phyloP scores from a whole-genome alignment of 2,797 vertebrate species.

The Heteromormyrus szaboi region DNA sequence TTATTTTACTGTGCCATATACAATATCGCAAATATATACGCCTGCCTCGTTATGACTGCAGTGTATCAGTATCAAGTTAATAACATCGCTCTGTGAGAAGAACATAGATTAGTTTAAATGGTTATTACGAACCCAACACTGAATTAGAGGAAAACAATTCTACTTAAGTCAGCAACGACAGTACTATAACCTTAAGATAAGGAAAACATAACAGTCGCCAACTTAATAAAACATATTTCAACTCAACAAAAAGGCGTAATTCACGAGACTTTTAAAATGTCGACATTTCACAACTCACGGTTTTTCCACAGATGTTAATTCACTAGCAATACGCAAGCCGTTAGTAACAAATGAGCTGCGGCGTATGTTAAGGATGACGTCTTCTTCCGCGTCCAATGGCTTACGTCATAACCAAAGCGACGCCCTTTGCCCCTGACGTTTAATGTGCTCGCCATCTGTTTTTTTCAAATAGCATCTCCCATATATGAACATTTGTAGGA shows the following conservation, averaged over 20 bases:
- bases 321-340: not conserved
- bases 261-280: not conserved
- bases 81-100: not conserved
- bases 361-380: constrained; percentile 58
- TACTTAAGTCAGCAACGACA: not conserved
- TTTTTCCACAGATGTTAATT: constrained; percentile 13
- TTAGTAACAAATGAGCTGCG: constrained; percentile 1
- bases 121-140: not conserved
- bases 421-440: constrained; percentile 35
- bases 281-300: constrained; percentile 5
- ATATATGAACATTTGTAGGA: not conserved
- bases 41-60: not conserved
- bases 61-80: not conserved
- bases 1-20: not conserved
- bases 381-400: constrained; percentile 48
- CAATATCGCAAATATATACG: not conserved
- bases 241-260: not conserved
- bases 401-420: constrained; percentile 40
- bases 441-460: not conserved
- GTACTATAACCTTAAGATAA: not conserved
- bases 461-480: not conserved
- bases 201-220: not conserved
- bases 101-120: not conserved
- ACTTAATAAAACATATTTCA: constrained; percentile 1
- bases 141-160: not conserved